Base-by-base conservation (phyloP, 1,140 invertebrate species). In the Cydia strobilella region DNA sequence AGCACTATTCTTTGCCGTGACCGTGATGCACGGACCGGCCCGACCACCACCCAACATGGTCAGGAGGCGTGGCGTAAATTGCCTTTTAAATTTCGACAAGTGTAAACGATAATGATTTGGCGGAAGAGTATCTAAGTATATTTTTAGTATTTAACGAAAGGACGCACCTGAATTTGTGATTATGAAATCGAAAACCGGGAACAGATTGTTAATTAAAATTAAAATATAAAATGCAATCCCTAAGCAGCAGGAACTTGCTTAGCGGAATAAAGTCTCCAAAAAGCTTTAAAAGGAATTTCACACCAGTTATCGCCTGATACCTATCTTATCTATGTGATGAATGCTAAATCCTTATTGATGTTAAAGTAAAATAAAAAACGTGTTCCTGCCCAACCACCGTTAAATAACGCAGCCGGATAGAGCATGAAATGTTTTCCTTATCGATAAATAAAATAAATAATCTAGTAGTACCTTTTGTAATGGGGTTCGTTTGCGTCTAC, bases 1-100 rank as follows among this genome's bases (percentile, higher is more conserved):
- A 23, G 65, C 89, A 84, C 84, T 87, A 88, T 86, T 87, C 84
- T 74, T 76, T 77, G 76, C 79, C 75, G 66, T 73, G 72, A 74
- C 31, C 75, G 66, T 73, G 72, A 74, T 23, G 73, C 66, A 35
- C 74, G 83, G 74, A 72, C 66, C 76, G 54, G 78, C 20, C 31
- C 74, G 45, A 48, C 65, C 75, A 54, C 74, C 74, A 72, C 75
- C 74, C 76, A 74, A 76, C 75, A 69, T 35, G n/a, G 31, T 15
- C 65, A 18, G 18, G 18, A 18, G 18, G 18, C 54, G 54, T 12
- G 20, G 45, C 45, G 45, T n/a, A n/a, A 54, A 59, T 12, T 59
- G 54, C 54, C 54, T 59, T 59, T 59, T 59, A n/a, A 51, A 59
- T 59, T 59, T 59, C 20, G 15, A n/a, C 51, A 5, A 59, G 54